Conservation (phyloP, 2,113 vertebrate genomes). For the Odobenus rosmarus region DNA sequence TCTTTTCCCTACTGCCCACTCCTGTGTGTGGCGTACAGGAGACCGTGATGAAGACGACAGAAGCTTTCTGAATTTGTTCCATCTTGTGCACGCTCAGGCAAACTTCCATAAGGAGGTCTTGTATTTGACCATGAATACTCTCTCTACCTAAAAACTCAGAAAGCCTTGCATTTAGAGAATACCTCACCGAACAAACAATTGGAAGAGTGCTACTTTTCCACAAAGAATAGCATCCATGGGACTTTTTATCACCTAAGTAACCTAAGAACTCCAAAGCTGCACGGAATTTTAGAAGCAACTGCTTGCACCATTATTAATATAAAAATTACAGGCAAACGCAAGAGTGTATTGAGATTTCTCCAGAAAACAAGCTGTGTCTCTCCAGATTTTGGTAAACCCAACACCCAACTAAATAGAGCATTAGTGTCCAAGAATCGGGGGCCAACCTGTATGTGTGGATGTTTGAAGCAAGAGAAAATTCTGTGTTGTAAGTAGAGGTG, state of each 20-base stretch:
- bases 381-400: slow-evolving; percentile 42
- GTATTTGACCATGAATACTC: slow-evolving; percentile 78
- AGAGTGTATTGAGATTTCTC: slow-evolving; percentile 44
- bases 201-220: neutral
- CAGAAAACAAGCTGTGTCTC: slow-evolving; percentile 44
- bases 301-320: slow-evolving; percentile 22
- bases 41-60: slow-evolving; percentile 84
- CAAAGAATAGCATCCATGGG: neutral
- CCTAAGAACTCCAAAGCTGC: slow-evolving; percentile 21
- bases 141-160: slow-evolving; percentile 55
- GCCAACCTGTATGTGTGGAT: neutral
- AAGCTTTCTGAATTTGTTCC: slow-evolving; percentile 87
- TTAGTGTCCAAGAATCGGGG: slow-evolving; percentile 12
- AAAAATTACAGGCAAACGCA: slow-evolving; percentile 42
- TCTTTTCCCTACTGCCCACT: slow-evolving; percentile 12
- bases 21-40: slow-evolving; percentile 71
- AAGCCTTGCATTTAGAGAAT: neutral
- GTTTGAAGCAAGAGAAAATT: slow-evolving; percentile 51
- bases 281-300: slow-evolving; percentile 53
- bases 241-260: neutral
- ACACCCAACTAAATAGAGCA: neutral
- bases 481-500: slow-evolving; percentile 24
- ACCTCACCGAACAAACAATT: neutral
- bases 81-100: slow-evolving; percentile 91
- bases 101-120: slow-evolving; percentile 93